Conservation (phyloP, 2,888 invertebrate species). For the Dastarcus helophoroides region DNA sequence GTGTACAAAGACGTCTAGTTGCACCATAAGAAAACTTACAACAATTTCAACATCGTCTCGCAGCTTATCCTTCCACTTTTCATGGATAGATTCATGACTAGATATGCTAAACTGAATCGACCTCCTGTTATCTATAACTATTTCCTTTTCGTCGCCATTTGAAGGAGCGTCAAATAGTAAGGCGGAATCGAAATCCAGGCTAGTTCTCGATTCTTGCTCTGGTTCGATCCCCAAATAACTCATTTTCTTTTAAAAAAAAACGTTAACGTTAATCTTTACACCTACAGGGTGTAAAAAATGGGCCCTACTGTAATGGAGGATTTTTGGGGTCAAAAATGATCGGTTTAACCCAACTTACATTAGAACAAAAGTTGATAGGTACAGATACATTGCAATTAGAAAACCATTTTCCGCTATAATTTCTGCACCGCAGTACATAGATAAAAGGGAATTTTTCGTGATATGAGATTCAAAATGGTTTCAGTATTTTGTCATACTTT, state of each 20-base stretch:
- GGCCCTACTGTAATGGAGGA: no score
- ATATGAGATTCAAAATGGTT: no score
- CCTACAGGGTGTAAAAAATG: no score
- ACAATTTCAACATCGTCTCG: conserved; percentile 64
- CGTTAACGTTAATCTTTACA: neutral
- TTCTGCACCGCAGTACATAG: no score
- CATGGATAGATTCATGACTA: conserved; percentile 60
- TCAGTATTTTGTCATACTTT: no score
- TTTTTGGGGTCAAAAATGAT: no score
- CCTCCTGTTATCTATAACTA: conserved; percentile 47
- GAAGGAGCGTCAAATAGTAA: conserved; percentile 42
- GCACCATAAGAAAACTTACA: conserved; percentile 41
- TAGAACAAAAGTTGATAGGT: no score
- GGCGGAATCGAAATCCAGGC: conserved; percentile 40
- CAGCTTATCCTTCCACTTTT: conserved; percentile 65
- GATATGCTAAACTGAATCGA: conserved; percentile 36
- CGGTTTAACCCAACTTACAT: no score
- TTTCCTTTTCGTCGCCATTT: conserved; percentile 49
- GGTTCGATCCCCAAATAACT: conserved; percentile 40
- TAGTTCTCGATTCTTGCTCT: conserved; percentile 55
- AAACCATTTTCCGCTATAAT: no score
- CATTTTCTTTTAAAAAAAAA: conserved; percentile 24
- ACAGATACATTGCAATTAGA: no score
- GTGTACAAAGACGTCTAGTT: neutral
- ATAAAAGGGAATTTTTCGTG: no score